Conservation (phyloP, 2,797 vertebrate species). For the Huso huso region DNA sequence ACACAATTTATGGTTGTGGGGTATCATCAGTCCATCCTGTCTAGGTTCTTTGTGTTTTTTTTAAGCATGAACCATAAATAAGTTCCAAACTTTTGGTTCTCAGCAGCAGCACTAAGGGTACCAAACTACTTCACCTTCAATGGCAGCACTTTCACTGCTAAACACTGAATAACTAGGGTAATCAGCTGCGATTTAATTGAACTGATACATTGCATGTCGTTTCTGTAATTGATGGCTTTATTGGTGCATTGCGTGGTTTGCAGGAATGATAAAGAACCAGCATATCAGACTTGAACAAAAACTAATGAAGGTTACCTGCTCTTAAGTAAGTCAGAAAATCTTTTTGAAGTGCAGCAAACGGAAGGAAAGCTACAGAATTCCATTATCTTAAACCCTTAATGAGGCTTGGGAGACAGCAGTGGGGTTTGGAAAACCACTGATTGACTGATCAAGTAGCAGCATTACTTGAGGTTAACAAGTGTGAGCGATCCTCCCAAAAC, state of each 20-base stretch:
- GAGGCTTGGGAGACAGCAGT: background rate
- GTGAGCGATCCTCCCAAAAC: too few species aligned
- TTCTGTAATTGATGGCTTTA: conserved; percentile 53
- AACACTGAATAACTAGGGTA: conserved; percentile 46
- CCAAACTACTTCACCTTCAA: conserved; percentile 47
- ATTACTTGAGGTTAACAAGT: background rate
- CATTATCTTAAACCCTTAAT: conserved; percentile 1
- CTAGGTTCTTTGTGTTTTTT: background rate
- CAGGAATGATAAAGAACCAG: conserved; percentile 35
- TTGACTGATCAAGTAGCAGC: background rate
- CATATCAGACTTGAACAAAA: conserved; percentile 21
- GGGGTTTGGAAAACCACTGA: background rate
- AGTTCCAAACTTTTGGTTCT: background rate
- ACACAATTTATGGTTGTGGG: too few species aligned
- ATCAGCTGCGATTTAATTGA: conserved; percentile 60
- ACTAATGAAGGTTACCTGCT: conserved; percentile 40
- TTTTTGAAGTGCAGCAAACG: conserved; percentile 7
- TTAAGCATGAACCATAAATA: conserved; percentile 17
- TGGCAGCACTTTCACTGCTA: conserved; percentile 40
- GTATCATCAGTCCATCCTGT: too few species aligned
- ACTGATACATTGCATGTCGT: conserved; percentile 42
- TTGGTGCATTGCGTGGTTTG: conserved; percentile 40
- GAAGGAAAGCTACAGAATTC: background rate
- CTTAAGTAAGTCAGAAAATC: conserved; percentile 13
- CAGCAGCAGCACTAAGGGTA: background rate